phyloP scores from a whole-genome alignment of 1,140 invertebrate genomes.

The Neuroterus valhalla region DNA sequence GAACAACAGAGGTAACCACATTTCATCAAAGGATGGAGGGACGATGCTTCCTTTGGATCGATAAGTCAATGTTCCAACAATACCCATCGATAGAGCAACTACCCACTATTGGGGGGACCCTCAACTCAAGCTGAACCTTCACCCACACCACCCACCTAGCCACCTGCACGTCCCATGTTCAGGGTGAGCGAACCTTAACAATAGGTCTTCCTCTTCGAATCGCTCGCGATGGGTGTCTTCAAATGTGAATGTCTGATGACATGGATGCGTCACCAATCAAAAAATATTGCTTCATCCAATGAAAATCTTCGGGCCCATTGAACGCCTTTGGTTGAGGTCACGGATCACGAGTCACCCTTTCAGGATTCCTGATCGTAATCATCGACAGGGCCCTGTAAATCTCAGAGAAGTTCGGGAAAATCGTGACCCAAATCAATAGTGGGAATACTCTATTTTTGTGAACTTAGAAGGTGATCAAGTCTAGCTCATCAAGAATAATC shows the following conservation, averaged over 20 bases:
- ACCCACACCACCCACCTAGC: constrained; percentile 36
- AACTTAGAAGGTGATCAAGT: too few relatives aligned
- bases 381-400: background rate
- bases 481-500: too few relatives aligned
- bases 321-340: background rate
- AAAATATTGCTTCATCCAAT: constrained; percentile 1
- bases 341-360: background rate
- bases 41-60: constrained; percentile 58
- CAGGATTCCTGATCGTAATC: background rate
- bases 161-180: constrained; percentile 47
- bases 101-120: too few relatives aligned
- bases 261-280: constrained; percentile 14
- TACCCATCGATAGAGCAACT: constrained; percentile 60
- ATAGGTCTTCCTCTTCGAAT: constrained; percentile 29
- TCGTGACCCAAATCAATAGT: background rate
- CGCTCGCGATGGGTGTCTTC: constrained; percentile 18
- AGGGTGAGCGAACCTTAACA: constrained; percentile 47
- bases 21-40: constrained; percentile 61
- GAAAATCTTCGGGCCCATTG: background rate
- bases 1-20: constrained; percentile 68
- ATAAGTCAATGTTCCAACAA: constrained; percentile 68
- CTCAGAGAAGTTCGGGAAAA: background rate
- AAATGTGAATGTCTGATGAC: constrained; percentile 35
- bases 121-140: background rate
- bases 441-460: too few relatives aligned